Evolutionary conservation across 2,888 invertebrate species (phyloP).

Genomic region (Cosmorhoe ocellata): DNA sequence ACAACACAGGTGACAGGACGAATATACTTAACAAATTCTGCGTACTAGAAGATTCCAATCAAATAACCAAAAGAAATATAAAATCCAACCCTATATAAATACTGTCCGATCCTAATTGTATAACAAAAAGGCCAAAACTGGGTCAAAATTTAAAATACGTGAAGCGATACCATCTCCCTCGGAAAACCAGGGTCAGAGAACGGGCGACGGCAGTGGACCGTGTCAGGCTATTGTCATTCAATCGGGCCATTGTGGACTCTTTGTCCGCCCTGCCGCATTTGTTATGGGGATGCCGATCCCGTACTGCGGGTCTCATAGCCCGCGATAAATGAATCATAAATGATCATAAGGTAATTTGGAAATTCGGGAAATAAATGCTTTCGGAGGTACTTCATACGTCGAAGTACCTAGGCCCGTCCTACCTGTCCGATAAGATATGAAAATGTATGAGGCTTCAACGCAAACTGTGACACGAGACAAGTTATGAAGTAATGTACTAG

Average conservation of each 20-base stretch:
- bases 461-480: too few relatives aligned
- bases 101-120: constrained; percentile 7
- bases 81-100: too few relatives aligned
- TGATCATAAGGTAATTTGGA: too few relatives aligned
- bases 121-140: constrained; percentile 16
- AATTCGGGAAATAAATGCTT: too few relatives aligned
- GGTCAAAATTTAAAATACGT: constrained; percentile 30
- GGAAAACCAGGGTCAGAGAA: constrained; percentile 48
- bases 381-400: too few relatives aligned
- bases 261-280: constrained; percentile 59
- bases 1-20: too few relatives aligned
- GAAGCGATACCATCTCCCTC: constrained; percentile 33
- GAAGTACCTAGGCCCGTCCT: too few relatives aligned
- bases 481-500: too few relatives aligned
- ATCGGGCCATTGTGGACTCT: constrained; percentile 66
- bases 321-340: too few relatives aligned
- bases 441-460: too few relatives aligned
- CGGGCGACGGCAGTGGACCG: constrained; percentile 58
- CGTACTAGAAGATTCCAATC: neutral
- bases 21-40: too few relatives aligned
- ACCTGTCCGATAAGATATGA: too few relatives aligned
- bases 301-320: neutral
- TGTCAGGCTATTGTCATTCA: constrained; percentile 70
- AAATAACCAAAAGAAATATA: neutral
- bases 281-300: constrained; percentile 48